phyloP scores from a whole-genome alignment of 2,888 invertebrate species.

The Nasonovia ribisnigri region DNA sequence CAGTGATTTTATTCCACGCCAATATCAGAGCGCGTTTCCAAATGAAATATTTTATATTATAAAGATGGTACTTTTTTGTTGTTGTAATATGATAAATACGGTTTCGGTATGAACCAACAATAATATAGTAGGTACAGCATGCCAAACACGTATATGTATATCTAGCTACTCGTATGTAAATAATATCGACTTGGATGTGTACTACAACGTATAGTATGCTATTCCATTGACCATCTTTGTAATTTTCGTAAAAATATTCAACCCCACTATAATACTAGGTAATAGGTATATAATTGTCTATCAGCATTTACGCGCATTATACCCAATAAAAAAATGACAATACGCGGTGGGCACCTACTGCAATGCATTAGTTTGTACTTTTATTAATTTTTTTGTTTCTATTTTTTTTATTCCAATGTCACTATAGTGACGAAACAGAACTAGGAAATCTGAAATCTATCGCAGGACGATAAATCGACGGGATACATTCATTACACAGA shows the following conservation, averaged over 20 bases:
- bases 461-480: neutral
- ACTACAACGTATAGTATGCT: neutral
- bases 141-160: too few species aligned
- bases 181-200: neutral
- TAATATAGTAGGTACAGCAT: neutral
- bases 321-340: neutral
- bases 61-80: neutral
- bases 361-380: neutral
- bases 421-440: neutral
- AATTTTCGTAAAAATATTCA: neutral
- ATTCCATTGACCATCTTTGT: neutral
- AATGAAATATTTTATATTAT: neutral
- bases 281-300: neutral
- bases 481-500: neutral
- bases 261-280: neutral
- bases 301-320: neutral
- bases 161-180: neutral
- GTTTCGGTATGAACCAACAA: neutral
- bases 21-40: neutral
- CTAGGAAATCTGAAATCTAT: neutral
- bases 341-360: neutral
- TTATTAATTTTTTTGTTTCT: neutral
- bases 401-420: neutral
- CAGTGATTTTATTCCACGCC: neutral
- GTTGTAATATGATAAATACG: neutral